Percentiles rank a stretch among this genome's conserved stretches.
These are phyloP conservation scores for Venusia cambrica DNA, from an alignment of 2,888 invertebrate genomes.

Conservation along the genomic window DNA sequence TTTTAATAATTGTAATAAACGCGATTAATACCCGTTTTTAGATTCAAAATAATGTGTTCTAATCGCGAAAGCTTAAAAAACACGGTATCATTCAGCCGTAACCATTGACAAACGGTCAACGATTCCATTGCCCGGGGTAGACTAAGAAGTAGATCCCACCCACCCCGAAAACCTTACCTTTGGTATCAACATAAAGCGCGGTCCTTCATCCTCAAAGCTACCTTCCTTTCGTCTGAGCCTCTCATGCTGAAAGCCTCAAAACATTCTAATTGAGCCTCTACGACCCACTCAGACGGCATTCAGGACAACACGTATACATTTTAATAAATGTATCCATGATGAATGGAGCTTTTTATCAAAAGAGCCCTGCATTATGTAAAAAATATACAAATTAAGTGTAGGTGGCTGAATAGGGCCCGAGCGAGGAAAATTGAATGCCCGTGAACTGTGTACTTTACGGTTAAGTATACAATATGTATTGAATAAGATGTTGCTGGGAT, in stretches of 20 bases:
- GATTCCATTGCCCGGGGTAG: too few species aligned
- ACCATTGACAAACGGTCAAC: too few species aligned
- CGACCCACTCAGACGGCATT: conserved; percentile 73
- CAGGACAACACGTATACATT: conserved; percentile 64
- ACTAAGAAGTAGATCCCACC: too few species aligned
- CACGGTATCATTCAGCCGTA: too few species aligned
- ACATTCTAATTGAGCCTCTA: conserved; percentile 31
- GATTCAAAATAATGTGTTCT: too few species aligned
- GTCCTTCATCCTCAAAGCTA: conserved; percentile 6
- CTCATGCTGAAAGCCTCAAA: too few species aligned
- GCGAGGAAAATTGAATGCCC: conserved; percentile 53
- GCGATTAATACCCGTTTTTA: too few species aligned
- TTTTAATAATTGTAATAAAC: too few species aligned
- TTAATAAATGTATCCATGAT: conserved; percentile 78
- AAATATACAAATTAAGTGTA: conserved; percentile 74
- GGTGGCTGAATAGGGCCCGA: conserved; percentile 60
- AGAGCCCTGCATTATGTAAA: conserved; percentile 63
- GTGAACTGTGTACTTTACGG: conserved; percentile 47
- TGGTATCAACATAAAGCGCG: not conserved
- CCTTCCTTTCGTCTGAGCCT: conserved; percentile 4
- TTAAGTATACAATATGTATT: conserved; percentile 52
- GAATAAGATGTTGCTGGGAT: conserved; percentile 53
- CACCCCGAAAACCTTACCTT: too few species aligned
- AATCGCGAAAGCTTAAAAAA: too few species aligned
- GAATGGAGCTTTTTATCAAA: conserved; percentile 73